phyloP scores from a whole-genome alignment of 2,888 invertebrate genomes.

The Aleiodes alternator region DNA sequence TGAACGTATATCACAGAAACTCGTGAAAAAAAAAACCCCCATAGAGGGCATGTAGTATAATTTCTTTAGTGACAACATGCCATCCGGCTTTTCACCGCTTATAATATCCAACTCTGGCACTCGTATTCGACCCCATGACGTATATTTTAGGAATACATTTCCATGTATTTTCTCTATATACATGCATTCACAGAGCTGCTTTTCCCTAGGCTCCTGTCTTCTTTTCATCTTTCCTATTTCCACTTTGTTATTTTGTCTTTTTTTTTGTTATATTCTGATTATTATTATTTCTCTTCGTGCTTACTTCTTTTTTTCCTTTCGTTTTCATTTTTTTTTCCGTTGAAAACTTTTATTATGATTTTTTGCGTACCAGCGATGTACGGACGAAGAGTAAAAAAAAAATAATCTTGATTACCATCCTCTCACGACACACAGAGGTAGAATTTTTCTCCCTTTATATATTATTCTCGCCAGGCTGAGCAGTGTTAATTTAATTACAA shows the following conservation, averaged over 20 bases:
- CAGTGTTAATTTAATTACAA: slow-evolving; percentile 14
- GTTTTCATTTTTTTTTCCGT: background rate
- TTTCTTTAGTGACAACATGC: slow-evolving; percentile 72
- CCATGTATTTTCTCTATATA: slow-evolving; percentile 70
- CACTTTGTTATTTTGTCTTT: slow-evolving; percentile 49
- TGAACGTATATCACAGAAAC: no score
- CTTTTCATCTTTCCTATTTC: slow-evolving; percentile 52
- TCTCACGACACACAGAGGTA: background rate
- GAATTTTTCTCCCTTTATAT: background rate
- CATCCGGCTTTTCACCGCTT: slow-evolving; percentile 73
- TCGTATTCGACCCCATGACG: slow-evolving; percentile 44
- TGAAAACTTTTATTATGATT: slow-evolving; percentile 5
- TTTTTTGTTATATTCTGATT: background rate
- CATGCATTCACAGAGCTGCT: slow-evolving; percentile 56
- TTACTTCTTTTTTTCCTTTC: slow-evolving; percentile 39
- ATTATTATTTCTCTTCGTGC: no score
- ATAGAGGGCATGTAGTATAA: slow-evolving; percentile 66
- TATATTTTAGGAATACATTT: slow-evolving; percentile 69
- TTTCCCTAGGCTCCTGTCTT: slow-evolving; percentile 54
- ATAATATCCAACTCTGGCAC: slow-evolving; percentile 68
- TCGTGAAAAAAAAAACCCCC: background rate
- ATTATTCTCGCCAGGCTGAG: background rate
- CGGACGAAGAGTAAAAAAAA: background rate
- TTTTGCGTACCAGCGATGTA: background rate
- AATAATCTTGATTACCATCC: slow-evolving; percentile 1